Evolutionary conservation across 2,113 vertebrate species (phyloP).

Genomic region (Hemiprocne comata): DNA sequence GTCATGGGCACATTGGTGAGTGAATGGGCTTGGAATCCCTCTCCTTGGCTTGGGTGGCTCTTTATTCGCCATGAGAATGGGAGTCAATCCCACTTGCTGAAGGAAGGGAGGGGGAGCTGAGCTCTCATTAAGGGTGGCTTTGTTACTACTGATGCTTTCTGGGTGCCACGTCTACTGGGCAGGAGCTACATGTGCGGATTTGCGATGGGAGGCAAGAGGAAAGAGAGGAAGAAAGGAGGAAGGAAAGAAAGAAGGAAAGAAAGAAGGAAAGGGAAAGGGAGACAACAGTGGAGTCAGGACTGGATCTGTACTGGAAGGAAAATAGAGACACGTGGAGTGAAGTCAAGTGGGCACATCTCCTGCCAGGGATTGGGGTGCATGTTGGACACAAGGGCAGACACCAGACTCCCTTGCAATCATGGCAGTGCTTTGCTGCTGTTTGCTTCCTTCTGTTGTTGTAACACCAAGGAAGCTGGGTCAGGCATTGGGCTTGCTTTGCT

Average conservation of each 20-base stretch:
- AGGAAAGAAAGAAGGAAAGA: background rate
- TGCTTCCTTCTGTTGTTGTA: background rate
- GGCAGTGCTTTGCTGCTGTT: background rate
- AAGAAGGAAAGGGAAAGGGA: too few relatives aligned
- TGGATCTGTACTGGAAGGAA: background rate
- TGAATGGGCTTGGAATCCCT: background rate
- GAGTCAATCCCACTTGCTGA: background rate
- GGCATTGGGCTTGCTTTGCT: background rate
- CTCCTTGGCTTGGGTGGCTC: background rate
- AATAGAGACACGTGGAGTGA: background rate
- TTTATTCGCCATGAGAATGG: background rate
- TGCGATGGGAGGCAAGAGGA: fast-evolving
- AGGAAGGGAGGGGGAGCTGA: background rate
- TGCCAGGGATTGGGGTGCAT: background rate
- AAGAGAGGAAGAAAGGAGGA: too few relatives aligned
- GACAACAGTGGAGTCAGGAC: background rate
- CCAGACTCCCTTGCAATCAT: background rate
- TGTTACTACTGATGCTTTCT: background rate
- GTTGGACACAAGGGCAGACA: too few relatives aligned
- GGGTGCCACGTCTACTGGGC: background rate
- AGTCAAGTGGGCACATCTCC: background rate
- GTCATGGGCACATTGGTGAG: background rate
- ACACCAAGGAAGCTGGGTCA: background rate
- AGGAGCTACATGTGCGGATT: background rate
- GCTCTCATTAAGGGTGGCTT: background rate